These are phyloP conservation scores for Drosophila falleni DNA, from an alignment of 2,888 invertebrate genomes.

Conservation along the genomic window DNA sequence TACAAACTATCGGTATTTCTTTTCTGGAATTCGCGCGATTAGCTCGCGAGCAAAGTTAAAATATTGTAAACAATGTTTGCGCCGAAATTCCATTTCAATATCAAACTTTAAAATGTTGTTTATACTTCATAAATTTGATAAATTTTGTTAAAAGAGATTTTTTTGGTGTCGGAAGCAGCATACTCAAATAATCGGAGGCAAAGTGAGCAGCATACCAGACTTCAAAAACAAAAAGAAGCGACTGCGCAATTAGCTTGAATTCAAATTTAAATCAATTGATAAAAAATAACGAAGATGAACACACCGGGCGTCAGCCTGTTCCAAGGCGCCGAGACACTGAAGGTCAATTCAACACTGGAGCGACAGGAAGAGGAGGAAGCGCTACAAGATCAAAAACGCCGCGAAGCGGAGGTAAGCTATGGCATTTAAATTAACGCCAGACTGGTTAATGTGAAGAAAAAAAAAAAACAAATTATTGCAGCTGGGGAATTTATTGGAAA, in stretches of 20 bases:
- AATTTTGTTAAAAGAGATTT: background rate
- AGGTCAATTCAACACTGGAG: slow-evolving; percentile 88
- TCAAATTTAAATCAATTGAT: slow-evolving; percentile 50
- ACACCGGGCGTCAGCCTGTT: slow-evolving; percentile 90
- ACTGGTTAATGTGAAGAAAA: background rate
- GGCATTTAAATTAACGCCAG: background rate
- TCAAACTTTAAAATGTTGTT: background rate
- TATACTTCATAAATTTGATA: background rate
- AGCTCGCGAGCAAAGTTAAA: background rate
- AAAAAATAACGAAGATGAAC: slow-evolving; percentile 85
- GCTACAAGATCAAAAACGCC: slow-evolving; percentile 89
- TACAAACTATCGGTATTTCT: too few species aligned
- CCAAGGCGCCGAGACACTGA: slow-evolving; percentile 89
- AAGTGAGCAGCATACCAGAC: slow-evolving; percentile 24
- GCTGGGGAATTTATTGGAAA: slow-evolving; percentile 88
- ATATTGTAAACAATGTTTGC: background rate
- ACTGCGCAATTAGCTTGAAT: slow-evolving; percentile 43
- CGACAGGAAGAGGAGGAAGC: slow-evolving; percentile 90
- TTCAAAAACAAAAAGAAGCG: slow-evolving; percentile 17
- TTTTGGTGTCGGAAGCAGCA: background rate
- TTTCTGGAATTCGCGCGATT: too few species aligned
- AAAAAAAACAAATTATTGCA: slow-evolving; percentile 66
- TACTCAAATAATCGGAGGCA: background rate
- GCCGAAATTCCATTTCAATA: background rate
- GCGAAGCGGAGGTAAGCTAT: slow-evolving; percentile 88